A percentile compares a stretch with the other conserved stretches of the same genome.
Evolutionary conservation across 92 coral and sea anemone genomes (phyloP).

Genomic region (Bergia puertoricense): DNA sequence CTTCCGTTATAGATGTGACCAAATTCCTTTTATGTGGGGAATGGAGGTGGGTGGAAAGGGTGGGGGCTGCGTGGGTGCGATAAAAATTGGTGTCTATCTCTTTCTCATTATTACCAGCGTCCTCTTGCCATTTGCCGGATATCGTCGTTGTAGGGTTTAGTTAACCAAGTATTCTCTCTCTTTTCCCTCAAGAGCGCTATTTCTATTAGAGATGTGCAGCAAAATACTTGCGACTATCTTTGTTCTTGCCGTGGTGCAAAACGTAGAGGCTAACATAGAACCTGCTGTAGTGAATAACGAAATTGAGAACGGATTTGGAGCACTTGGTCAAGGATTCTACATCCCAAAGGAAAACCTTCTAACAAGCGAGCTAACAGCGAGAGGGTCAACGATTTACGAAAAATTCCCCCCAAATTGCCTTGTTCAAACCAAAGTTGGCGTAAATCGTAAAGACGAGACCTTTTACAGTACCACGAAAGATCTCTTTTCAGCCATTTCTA

Average conservation of each 20-base stretch:
- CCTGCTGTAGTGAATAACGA: not conserved
- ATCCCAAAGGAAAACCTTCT: conserved; percentile 48
- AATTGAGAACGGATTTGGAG: not conserved
- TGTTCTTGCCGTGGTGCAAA: not conserved
- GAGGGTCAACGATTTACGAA: conserved; percentile 38
- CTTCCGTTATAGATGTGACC: too few species aligned
- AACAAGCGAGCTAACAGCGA: conserved; percentile 29
- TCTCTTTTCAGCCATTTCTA: conserved; percentile 26
- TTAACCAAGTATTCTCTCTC: too few species aligned
- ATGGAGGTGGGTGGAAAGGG: too few species aligned
- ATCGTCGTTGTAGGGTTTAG: too few species aligned
- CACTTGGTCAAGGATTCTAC: conserved; percentile 47
- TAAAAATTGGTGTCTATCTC: too few species aligned
- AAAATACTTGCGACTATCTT: not conserved
- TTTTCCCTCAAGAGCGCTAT: not conserved
- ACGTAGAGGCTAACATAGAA: not conserved
- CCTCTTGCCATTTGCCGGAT: too few species aligned
- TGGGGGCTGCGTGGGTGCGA: too few species aligned
- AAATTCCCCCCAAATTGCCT: conserved; percentile 12
- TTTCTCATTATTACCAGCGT: too few species aligned
- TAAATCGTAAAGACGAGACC: not conserved
- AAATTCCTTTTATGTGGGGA: too few species aligned
- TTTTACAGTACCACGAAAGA: conserved; percentile 9
- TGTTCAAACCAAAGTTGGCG: not conserved
- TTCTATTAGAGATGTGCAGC: not conserved